Percentiles rank a stretch among this genome's conserved stretches.
These are phyloP conservation scores for human (Homo sapiens) DNA, from an alignment of 2,113 vertebrate genomes.

Conservation along the genomic window GRCh38 chr11:69695501-69696000, in stretches of 20 bases:
- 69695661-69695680: not conserved
- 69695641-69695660: not conserved
- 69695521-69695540: not conserved
- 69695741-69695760: rapidly evolving
- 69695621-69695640: rapidly evolving
- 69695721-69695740: rapidly evolving
- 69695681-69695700: not conserved
- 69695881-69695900: too few relatives aligned
- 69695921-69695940: too few relatives aligned
- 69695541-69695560: rapidly evolving
- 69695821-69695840: not conserved
- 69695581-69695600: not conserved
- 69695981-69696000: too few relatives aligned
- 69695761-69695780: too few relatives aligned
- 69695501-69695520: not conserved
- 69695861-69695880: not conserved
- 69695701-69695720: not conserved
- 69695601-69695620: not conserved
- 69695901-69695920: too few relatives aligned
- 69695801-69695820: not conserved
- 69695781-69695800: not conserved
- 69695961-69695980: too few relatives aligned
- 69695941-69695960: too few relatives aligned
- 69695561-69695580: not conserved
- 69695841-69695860: too few relatives aligned